A percentile compares a stretch with the other conserved stretches of the same genome.
Conservation (phyloP, 2,888 invertebrate species). For the Pyrochroa serraticornis region DNA sequence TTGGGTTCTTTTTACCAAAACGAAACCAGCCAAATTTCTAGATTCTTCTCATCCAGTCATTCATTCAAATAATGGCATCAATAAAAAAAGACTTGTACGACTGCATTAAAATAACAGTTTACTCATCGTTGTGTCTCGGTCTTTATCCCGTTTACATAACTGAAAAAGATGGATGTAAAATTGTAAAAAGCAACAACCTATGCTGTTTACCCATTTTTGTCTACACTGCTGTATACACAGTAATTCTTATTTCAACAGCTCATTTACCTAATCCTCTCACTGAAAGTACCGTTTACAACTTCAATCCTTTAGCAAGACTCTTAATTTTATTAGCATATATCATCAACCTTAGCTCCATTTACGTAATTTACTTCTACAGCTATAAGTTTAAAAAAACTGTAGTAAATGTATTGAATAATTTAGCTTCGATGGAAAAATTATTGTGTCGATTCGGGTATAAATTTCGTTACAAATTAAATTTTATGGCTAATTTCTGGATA, state of each 20-base stretch:
- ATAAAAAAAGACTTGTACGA: constrained; percentile 7
- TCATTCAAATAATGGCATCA: not conserved
- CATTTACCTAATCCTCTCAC: constrained; percentile 6
- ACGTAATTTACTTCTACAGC: constrained; percentile 1
- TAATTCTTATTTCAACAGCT: not conserved
- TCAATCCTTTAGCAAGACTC: constrained; percentile 20
- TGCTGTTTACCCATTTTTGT: constrained; percentile 2
- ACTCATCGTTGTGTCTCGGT: constrained; percentile 9
- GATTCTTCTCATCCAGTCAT: not conserved
- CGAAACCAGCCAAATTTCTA: no score
- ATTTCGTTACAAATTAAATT: constrained; percentile 8
- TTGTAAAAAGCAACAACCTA: constrained; percentile 9
- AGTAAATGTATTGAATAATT: constrained; percentile 5
- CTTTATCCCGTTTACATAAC: constrained; percentile 6
- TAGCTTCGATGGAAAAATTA: constrained; percentile 5
- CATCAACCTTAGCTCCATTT: not conserved
- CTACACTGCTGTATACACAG: constrained; percentile 2
- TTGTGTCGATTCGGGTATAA: constrained; percentile 7
- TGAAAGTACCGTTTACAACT: constrained; percentile 12
- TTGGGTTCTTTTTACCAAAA: no score
- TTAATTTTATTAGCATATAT: constrained; percentile 10
- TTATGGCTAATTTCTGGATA: not conserved
- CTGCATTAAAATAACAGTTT: constrained; percentile 2
- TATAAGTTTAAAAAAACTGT: constrained; percentile 1
- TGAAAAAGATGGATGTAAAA: not conserved